Evolutionary conservation across 2,797 vertebrate genomes (phyloP).

Genomic region (Microhierax caerulescens): DNA sequence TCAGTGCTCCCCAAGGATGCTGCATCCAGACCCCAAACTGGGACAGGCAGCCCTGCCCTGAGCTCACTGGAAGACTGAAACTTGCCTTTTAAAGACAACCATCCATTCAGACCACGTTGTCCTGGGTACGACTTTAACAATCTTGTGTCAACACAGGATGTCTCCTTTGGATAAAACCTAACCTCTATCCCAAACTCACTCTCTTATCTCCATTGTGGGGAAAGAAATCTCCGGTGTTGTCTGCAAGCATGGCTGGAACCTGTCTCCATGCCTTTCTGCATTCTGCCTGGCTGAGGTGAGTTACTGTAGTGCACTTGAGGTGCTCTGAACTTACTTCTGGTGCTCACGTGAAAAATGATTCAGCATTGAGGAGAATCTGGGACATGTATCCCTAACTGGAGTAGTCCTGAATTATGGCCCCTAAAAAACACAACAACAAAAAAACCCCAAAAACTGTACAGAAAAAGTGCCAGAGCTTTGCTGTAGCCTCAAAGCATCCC

Average conservation of each 20-base stretch:
- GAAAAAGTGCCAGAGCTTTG: background rate
- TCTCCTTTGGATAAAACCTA: background rate
- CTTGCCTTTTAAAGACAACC: background rate
- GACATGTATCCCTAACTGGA: background rate
- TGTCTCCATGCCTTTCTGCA: background rate
- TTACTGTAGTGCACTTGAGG: background rate
- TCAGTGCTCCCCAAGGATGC: background rate
- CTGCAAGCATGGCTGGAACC: background rate
- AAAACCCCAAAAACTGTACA: background rate
- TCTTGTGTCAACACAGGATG: background rate
- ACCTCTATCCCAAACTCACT: background rate
- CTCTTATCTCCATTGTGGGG: background rate
- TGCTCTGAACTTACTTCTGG: background rate
- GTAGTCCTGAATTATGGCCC: background rate
- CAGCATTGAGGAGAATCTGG: background rate
- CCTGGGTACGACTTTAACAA: background rate
- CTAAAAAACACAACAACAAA: too few species aligned
- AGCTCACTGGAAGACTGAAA: background rate
- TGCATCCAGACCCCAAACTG: background rate
- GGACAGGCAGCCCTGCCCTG: background rate
- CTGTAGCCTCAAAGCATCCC: background rate
- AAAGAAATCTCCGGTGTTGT: background rate
- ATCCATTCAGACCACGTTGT: rapidly evolving
- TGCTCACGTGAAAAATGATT: background rate
- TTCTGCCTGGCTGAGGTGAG: background rate